phyloP scores from a whole-genome alignment of 2,888 invertebrate genomes.

The Netelia melanura region DNA sequence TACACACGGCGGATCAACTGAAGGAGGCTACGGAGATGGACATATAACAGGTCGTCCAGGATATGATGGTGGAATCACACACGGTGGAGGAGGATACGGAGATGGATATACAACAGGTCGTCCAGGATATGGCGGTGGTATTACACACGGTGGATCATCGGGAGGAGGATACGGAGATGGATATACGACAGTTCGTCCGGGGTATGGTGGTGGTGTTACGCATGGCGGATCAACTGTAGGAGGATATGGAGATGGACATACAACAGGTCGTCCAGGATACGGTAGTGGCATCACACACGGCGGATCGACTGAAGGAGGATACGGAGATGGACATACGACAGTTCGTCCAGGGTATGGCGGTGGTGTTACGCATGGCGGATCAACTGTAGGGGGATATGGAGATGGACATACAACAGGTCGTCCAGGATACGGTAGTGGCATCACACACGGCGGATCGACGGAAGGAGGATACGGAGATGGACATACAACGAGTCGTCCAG shows the following conservation, averaged over 20 bases:
- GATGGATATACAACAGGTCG: background rate
- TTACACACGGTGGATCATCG: conserved; percentile 30
- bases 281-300: conserved; percentile 15
- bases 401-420: conserved; percentile 15
- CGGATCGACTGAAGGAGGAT: conserved; percentile 17
- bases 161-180: conserved; percentile 11
- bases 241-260: conserved; percentile 2
- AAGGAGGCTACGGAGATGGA: background rate
- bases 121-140: conserved; percentile 34
- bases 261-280: conserved; percentile 18
- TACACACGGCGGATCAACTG: conserved; percentile 18
- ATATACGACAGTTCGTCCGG: background rate
- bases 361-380: conserved; percentile 29
- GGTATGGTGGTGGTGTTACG: conserved; percentile 34
- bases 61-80: conserved; percentile 35
- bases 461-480: background rate
- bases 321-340: background rate
- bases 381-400: conserved; percentile 3
- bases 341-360: conserved; percentile 14
- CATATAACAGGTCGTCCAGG: conserved; percentile 2
- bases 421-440: conserved; percentile 33
- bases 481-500: conserved; percentile 5
- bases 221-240: conserved; percentile 11
- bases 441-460: conserved; percentile 19
- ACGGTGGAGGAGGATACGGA: conserved; percentile 9